phyloP scores from a whole-genome alignment of 2,888 invertebrate genomes.

The Metopia argyrocephala region DNA sequence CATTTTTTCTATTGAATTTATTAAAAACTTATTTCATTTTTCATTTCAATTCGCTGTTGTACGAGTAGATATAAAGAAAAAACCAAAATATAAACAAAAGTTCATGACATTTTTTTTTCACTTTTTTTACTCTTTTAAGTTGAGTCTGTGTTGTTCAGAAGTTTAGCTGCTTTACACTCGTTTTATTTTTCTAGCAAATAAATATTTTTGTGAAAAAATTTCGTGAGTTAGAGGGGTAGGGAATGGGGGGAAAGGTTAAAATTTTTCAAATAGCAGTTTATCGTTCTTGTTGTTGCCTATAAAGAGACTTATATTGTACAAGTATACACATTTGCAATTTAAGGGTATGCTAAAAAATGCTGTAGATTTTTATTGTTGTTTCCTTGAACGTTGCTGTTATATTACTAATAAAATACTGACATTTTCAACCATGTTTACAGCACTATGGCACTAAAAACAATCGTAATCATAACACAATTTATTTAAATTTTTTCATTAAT shows the following conservation, averaged over 20 bases:
- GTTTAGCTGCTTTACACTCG: slow-evolving; percentile 39
- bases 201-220: slow-evolving; percentile 20
- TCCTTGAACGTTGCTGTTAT: slow-evolving; percentile 18
- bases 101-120: slow-evolving; percentile 61
- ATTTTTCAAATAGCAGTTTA: slow-evolving; percentile 20
- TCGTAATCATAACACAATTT: no score
- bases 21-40: slow-evolving; percentile 20
- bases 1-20: slow-evolving; percentile 23
- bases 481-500: no score
- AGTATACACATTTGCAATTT: slow-evolving; percentile 13
- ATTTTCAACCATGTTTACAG: slow-evolving; percentile 40
- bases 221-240: background rate
- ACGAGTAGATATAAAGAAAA: no score
- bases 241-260: background rate
- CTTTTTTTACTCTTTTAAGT: slow-evolving; percentile 16
- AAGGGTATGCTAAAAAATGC: slow-evolving; percentile 52
- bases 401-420: slow-evolving; percentile 54
- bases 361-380: slow-evolving; percentile 47
- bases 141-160: no score
- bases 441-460: slow-evolving; percentile 43
- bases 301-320: background rate
- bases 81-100: slow-evolving; percentile 36
- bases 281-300: slow-evolving; percentile 10
- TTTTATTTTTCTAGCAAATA: slow-evolving; percentile 31
- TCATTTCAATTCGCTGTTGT: no score